Percentiles rank a stretch among this genome's conserved stretches.
These are phyloP conservation scores for Clostera curtula DNA, from an alignment of 2,888 invertebrate species.

Conservation along the genomic window DNA sequence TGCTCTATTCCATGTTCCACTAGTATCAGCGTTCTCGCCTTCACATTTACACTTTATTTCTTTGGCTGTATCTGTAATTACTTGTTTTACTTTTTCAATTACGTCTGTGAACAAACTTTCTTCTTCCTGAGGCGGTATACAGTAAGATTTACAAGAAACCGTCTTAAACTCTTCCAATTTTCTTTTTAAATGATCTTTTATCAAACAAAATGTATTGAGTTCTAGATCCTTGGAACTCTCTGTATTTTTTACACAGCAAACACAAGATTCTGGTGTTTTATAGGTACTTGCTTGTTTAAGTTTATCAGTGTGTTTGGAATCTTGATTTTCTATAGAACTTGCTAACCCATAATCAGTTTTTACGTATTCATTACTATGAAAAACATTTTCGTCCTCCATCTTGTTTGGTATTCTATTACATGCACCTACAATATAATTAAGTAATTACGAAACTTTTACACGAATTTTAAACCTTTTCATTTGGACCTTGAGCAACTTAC, in stretches of 20 bases:
- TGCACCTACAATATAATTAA: too few relatives aligned
- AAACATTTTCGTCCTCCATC: too few relatives aligned
- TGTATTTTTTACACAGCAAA: constrained; percentile 37
- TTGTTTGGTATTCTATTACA: too few relatives aligned
- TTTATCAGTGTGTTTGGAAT: too few relatives aligned
- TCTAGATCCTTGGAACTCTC: constrained; percentile 47
- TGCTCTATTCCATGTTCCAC: constrained; percentile 56
- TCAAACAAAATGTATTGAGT: constrained; percentile 51
- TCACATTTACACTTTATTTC: constrained; percentile 39
- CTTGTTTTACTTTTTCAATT: constrained; percentile 43
- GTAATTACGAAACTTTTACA: too few relatives aligned
- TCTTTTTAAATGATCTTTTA: constrained; percentile 49
- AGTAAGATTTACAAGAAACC: constrained; percentile 30
- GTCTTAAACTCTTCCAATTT: constrained; percentile 43
- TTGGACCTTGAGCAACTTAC: too few relatives aligned
- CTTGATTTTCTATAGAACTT: too few relatives aligned
- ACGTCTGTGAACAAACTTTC: constrained; percentile 40
- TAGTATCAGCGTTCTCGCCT: constrained; percentile 13
- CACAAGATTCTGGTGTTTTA: constrained; percentile 31
- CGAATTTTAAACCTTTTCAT: too few relatives aligned
- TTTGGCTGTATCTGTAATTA: constrained; percentile 44
- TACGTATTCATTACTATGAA: too few relatives aligned
- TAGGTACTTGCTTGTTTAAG: too few relatives aligned
- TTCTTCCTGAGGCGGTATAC: constrained; percentile 40
- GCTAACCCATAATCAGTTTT: too few relatives aligned